These are phyloP conservation scores for Drosophila erecta DNA, from an alignment of 1,140 invertebrate species.

Conservation along the genomic window DNA sequence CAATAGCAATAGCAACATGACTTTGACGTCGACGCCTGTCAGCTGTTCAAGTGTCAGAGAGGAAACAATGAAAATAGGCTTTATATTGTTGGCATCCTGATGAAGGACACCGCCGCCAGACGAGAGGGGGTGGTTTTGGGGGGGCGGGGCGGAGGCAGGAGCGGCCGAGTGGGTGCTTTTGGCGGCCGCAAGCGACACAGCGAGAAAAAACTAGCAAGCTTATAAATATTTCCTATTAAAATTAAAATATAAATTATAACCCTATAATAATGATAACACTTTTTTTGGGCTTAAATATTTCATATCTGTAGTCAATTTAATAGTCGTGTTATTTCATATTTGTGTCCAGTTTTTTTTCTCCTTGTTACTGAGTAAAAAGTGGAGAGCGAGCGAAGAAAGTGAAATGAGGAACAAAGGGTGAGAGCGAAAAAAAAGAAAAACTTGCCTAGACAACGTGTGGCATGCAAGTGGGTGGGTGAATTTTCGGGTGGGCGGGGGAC, in stretches of 20 bases:
- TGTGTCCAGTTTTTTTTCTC: not conserved
- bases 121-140: not conserved
- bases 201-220: not conserved
- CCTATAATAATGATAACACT: no score
- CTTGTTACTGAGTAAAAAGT: constrained; percentile 10
- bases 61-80: constrained; percentile 79
- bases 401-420: constrained; percentile 39
- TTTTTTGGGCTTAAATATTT: no score
- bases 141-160: not conserved
- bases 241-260: not conserved
- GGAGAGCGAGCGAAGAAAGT: constrained; percentile 31
- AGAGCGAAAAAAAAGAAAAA: constrained; percentile 6
- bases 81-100: constrained; percentile 80
- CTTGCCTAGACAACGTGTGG: constrained; percentile 46
- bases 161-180: constrained; percentile 3
- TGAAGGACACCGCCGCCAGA: constrained; percentile 44
- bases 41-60: constrained; percentile 74
- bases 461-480: constrained; percentile 29
- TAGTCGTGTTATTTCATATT: no score
- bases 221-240: not conserved
- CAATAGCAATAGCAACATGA: constrained; percentile 22
- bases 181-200: constrained; percentile 46
- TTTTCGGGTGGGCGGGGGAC: not conserved
- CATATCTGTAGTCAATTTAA: no score
- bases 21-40: constrained; percentile 58